Evolutionary conservation across 2,113 vertebrate genomes (phyloP).

Genomic region (Callionymus lyra): DNA sequence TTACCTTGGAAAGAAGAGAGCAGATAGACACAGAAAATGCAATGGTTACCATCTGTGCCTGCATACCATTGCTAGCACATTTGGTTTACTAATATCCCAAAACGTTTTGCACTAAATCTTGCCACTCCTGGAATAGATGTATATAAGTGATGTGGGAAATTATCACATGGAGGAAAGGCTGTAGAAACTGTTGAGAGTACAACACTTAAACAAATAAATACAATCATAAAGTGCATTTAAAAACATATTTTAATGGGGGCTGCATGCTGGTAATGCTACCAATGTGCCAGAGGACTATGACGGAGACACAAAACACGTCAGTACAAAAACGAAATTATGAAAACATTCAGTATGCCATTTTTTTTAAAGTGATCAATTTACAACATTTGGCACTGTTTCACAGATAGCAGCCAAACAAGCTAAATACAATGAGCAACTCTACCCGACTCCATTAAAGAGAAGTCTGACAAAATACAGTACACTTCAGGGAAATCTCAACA

Average conservation of each 20-base stretch:
- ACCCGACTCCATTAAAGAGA: conserved; percentile 10
- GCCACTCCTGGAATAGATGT: conserved; percentile 12
- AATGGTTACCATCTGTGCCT: too few relatives aligned
- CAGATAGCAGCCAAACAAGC: conserved; percentile 4
- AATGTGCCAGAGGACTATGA: conserved; percentile 16
- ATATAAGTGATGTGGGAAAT: conserved; percentile 8
- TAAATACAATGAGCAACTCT: not conserved
- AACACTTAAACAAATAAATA: not conserved
- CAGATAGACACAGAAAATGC: too few relatives aligned
- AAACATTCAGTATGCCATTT: conserved; percentile 39
- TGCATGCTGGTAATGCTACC: conserved; percentile 17
- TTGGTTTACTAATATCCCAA: conserved; percentile 8
- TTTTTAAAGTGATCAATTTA: conserved; percentile 2
- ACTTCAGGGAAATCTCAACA: not conserved
- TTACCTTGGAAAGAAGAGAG: too few relatives aligned
- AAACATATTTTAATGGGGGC: conserved; percentile 5
- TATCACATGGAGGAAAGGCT: too few relatives aligned
- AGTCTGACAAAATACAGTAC: conserved; percentile 20
- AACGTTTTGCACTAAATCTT: conserved; percentile 12
- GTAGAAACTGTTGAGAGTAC: conserved; percentile 2
- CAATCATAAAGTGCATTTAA: conserved; percentile 9
- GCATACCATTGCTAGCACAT: not conserved
- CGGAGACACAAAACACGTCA: conserved; percentile 5
- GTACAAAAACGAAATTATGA: conserved; percentile 29
- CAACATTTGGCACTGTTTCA: conserved; percentile 34